phyloP scores from a whole-genome alignment of 2,113 vertebrate genomes.

The Acinonyx jubatus region DNA sequence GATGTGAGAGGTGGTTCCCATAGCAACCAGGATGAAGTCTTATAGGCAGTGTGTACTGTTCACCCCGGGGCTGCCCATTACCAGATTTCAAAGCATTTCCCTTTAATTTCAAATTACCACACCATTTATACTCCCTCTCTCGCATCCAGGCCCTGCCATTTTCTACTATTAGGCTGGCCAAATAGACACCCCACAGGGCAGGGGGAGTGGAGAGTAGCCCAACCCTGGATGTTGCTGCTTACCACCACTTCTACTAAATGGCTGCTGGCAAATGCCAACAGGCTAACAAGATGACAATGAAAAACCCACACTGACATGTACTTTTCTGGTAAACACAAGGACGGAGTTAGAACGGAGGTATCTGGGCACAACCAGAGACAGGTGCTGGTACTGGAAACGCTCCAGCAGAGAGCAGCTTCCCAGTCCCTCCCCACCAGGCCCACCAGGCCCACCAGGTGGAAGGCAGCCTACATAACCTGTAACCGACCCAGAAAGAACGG shows the following conservation, averaged over 20 bases:
- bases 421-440: background rate
- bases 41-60: background rate
- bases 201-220: background rate
- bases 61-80: slow-evolving; percentile 61
- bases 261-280: background rate
- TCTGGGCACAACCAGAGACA: background rate
- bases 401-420: background rate
- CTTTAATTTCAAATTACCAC: slow-evolving; percentile 58
- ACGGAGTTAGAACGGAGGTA: background rate
- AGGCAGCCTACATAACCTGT: background rate
- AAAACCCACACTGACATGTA: background rate
- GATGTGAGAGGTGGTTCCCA: slow-evolving; percentile 68
- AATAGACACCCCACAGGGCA: background rate
- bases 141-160: background rate
- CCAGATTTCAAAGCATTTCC: slow-evolving; percentile 55
- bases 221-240: background rate
- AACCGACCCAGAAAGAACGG: background rate
- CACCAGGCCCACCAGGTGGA: background rate
- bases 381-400: background rate
- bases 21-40: slow-evolving; percentile 74
- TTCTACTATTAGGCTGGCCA: background rate
- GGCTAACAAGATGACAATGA: background rate
- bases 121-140: background rate
- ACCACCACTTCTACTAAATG: background rate
- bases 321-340: slow-evolving; percentile 22